Evolutionary conservation across 2,888 invertebrate species (phyloP), one percentile per base, ranked within the genome.

Genomic region (Dasysyrphus albostriatus): DNA sequence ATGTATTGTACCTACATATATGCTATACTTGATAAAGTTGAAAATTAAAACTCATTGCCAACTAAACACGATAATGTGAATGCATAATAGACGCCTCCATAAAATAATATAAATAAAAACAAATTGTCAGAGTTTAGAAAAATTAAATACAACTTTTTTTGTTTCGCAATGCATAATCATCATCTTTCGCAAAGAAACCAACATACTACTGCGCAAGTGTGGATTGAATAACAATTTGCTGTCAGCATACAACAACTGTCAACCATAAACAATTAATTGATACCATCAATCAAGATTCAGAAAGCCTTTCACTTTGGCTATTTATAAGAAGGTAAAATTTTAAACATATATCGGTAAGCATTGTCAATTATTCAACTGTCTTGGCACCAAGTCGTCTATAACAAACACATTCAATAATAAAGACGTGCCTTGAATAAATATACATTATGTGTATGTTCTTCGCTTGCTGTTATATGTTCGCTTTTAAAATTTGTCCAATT

Each of bases 221-320:
- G n/a, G 3, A 42, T 77, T 61, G 61, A 69, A 70, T 69, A 37
- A 54, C 37, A 78, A 72, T 54, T 63, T 7, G 10, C 14, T 42
- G 19, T 39, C 19, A 37, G 7, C 56, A 72, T 56, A 56, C 39
- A 59, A 59, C 12, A 39, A 59, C 29, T 59, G 67, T 42, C 74
- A 73, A 39, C 16, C 56, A 80, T 73, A 58, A 37, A 34, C 34
- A 47, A 58, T 10, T 44, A 65, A 58, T 69, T 65, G 65, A 69
- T 32, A 69, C 54, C 61, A 81, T 75, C 51, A 69, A 75, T 76
- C 69, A 82, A 58, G 19, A 44, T 61, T 47, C 63, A 54, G 70
- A 82, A 76, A 82, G 76, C 82, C 82, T 82, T 82, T 82, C 70
- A 82, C 82, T 82, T 82, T 70, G 34, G 47, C 76, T 29, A 47